Percentiles rank a stretch among this genome's conserved stretches.
Conservation (phyloP, 1,140 invertebrate genomes). For the Helicoverpa armigera region DNA sequence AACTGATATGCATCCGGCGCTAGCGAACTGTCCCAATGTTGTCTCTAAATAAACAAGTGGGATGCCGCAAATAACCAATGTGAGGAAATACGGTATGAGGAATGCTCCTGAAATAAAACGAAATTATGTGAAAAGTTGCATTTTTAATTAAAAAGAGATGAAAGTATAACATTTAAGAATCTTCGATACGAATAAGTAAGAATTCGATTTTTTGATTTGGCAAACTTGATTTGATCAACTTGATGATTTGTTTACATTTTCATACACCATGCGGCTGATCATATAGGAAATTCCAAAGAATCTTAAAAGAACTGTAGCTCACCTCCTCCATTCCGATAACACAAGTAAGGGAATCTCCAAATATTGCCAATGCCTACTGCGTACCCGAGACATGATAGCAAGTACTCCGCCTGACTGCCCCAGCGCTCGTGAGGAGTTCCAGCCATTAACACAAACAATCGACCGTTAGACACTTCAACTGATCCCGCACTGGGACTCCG, state of each 20-base stretch:
- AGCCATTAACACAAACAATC: conserved; percentile 67
- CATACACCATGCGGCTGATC: not conserved
- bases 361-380: conserved; percentile 93
- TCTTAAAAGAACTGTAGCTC: not conserved
- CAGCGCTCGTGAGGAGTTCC: conserved; percentile 83
- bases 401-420: conserved; percentile 91
- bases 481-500: conserved; percentile 51
- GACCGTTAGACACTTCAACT: conserved; percentile 52
- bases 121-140: not conserved
- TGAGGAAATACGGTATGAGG: conserved; percentile 91
- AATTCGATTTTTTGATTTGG: too few species aligned
- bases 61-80: conserved; percentile 93
- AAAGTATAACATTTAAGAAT: not conserved
- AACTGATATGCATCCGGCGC: conserved; percentile 93
- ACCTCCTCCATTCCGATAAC: conserved; percentile 90
- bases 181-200: too few species aligned
- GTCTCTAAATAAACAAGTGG: conserved; percentile 97
- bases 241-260: too few species aligned
- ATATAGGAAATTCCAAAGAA: not conserved
- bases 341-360: conserved; percentile 92
- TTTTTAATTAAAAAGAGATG: not conserved
- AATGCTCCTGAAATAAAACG: conserved; percentile 89
- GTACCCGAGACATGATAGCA: conserved; percentile 91
- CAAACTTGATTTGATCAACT: too few species aligned
- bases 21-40: conserved; percentile 94